These are phyloP conservation scores for Phaethon lepturus DNA, from an alignment of 2,113 vertebrate genomes.

Conservation along the genomic window DNA sequence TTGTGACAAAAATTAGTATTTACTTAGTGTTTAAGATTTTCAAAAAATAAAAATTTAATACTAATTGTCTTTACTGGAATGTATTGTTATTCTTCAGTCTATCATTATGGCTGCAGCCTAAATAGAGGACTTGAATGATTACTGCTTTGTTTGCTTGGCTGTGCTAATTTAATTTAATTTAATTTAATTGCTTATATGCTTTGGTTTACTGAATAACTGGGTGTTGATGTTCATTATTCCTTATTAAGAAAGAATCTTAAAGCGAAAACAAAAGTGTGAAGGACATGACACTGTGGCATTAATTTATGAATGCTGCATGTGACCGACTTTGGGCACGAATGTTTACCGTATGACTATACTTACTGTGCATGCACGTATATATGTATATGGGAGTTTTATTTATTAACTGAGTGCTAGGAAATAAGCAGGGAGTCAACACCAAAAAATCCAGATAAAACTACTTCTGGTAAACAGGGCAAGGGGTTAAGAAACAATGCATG, in stretches of 20 bases:
- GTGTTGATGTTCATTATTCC: conserved; percentile 77
- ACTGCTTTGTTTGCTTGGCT: conserved; percentile 75
- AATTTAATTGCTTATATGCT: conserved; percentile 72
- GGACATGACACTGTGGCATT: neutral
- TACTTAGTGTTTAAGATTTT: conserved; percentile 18
- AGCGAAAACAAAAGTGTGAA: conserved; percentile 68
- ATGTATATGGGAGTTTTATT: neutral
- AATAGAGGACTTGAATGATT: conserved; percentile 66
- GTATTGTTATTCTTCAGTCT: conserved; percentile 53
- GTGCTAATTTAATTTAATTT: conserved; percentile 80
- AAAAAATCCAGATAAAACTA: neutral
- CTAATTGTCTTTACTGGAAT: conserved; percentile 61
- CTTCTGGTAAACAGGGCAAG: neutral
- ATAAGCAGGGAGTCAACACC: neutral
- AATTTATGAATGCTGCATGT: neutral
- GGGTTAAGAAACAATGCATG: neutral
- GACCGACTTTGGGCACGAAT: neutral
- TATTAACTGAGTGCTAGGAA: neutral
- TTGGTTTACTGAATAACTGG: conserved; percentile 80
- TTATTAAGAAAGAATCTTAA: conserved; percentile 72
- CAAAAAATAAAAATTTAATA: conserved; percentile 57
- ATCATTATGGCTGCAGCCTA: conserved; percentile 59
- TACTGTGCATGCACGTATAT: accelerated
- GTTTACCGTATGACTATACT: neutral
- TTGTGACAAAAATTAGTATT: neutral